Base-by-base conservation (phyloP, 2,888 invertebrate species). In the Caenorhabditis sp. region DNA sequence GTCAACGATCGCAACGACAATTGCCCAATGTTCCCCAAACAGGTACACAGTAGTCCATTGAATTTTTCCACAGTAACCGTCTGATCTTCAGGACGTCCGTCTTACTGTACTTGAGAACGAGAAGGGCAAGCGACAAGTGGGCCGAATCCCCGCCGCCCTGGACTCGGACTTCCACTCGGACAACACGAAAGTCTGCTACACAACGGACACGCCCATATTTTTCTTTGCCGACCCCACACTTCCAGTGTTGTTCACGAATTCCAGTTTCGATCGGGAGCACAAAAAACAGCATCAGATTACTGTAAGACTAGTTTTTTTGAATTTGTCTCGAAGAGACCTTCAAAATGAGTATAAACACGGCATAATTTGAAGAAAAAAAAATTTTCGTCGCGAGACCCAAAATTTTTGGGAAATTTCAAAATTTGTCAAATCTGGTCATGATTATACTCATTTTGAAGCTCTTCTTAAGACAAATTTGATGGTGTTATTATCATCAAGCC, bases 1-100 rank as follows among this genome's bases (percentile, higher is more conserved):
- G 86, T 89, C 44, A 87, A 89, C 49, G 89, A 89, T 66, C 66
- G 85, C 8, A 89, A 89, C 63, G 89, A 89, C 54, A 89, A 89
- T 54, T 89, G 89, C 28, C 89, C 89, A 26, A 83, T 88, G 68
- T 89, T 89, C 61, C 86, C 84, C 0, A 76, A 86, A 64, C 82
- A 84, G 81, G 82, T 80, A 58, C 12, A 6, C 14, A 51, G n/a
- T n/a, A 14, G 6, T 51, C 19, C n/a, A n/a, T n/a, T n/a, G n/a
- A n/a, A n/a, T n/a, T 22, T 54, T 10, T 26, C 61, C 19, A n/a
- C 7, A 38, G 16, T 22, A 31, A 54, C 24, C 19, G n/a, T 28
- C 19, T 10, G 19, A n/a, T 26, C 44, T 69, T 44, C 64, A 82
- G 70, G 85, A 84, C 41, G 81, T 87, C 22, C 77, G 79, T 6